phyloP scores from a whole-genome alignment of 2,113 vertebrate genomes.

The Theristicus caerulescens region DNA sequence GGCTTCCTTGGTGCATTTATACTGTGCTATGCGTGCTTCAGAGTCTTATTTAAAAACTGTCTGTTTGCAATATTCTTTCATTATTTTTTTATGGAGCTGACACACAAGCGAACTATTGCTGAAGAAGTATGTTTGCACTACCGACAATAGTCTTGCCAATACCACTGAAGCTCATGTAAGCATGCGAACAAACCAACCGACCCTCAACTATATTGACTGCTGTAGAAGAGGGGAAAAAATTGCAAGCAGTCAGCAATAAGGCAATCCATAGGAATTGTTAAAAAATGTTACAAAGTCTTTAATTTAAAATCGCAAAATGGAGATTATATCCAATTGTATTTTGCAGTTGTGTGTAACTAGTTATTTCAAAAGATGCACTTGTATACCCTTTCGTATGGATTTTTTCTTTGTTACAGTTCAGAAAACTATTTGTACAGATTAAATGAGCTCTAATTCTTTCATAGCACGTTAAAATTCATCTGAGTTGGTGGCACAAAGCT shows the following conservation, averaged over 20 bases:
- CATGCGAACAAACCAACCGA: not conserved
- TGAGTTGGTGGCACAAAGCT: not conserved
- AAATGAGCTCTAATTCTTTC: not conserved
- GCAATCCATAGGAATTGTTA: constrained; percentile 33
- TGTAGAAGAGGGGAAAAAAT: not conserved
- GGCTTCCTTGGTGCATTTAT: not conserved
- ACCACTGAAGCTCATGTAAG: not conserved
- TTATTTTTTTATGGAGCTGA: not conserved
- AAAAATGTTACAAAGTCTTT: not conserved
- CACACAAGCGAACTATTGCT: not conserved
- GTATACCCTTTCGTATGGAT: not conserved
- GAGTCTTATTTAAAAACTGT: not conserved
- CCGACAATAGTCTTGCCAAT: not conserved
- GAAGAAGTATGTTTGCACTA: not conserved
- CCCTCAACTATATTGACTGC: not conserved
- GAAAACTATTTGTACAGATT: not conserved
- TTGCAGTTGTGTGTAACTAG: not conserved
- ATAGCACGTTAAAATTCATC: not conserved
- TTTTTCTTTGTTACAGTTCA: not conserved
- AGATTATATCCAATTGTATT: not conserved
- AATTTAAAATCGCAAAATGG: not conserved
- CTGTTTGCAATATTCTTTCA: not conserved
- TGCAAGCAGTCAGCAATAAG: not conserved
- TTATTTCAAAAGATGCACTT: not conserved
- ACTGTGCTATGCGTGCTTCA: not conserved